Conservation (phyloP, 2,113 vertebrate species). For the Neodontobutis hainanensis region DNA sequence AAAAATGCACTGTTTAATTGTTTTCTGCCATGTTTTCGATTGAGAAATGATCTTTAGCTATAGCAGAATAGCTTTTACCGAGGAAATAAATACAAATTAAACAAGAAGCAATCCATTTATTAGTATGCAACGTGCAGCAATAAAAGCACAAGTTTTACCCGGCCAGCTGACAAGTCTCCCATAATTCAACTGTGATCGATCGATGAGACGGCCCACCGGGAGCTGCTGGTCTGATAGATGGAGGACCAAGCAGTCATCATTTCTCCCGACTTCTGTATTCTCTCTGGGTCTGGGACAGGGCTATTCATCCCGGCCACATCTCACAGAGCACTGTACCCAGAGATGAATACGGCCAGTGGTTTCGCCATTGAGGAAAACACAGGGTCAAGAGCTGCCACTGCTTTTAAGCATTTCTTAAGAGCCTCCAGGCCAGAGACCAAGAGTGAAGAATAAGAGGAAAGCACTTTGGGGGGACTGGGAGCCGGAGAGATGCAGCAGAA, state of each 20-base stretch:
- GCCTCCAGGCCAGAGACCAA: conserved; percentile 13
- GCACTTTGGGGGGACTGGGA: conserved; percentile 1
- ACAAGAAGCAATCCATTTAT: conserved; percentile 26
- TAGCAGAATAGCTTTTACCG: conserved; percentile 7
- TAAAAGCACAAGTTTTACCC: conserved; percentile 29
- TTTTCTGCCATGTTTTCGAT: background rate
- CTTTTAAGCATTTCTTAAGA: conserved; percentile 37
- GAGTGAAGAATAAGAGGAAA: conserved; percentile 21
- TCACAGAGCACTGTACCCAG: conserved; percentile 22
- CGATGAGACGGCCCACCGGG: conserved; percentile 40
- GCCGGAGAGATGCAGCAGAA: background rate
- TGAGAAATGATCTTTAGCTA: background rate
- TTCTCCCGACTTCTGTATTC: conserved; percentile 37
- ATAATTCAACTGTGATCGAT: conserved; percentile 55
- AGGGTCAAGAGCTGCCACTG: conserved; percentile 6
- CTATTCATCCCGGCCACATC: conserved; percentile 35
- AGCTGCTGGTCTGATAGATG: conserved; percentile 48
- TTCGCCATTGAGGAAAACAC: conserved; percentile 21
- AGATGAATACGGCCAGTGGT: conserved; percentile 35
- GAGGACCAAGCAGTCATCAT: conserved; percentile 25
- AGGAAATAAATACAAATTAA: conserved; percentile 21
- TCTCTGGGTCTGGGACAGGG: conserved; percentile 21
- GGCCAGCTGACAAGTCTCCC: conserved; percentile 19
- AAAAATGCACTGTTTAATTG: background rate
- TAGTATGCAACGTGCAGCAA: conserved; percentile 48